Conservation (phyloP, 1,140 invertebrate species). For the Lucilia cuprina region DNA sequence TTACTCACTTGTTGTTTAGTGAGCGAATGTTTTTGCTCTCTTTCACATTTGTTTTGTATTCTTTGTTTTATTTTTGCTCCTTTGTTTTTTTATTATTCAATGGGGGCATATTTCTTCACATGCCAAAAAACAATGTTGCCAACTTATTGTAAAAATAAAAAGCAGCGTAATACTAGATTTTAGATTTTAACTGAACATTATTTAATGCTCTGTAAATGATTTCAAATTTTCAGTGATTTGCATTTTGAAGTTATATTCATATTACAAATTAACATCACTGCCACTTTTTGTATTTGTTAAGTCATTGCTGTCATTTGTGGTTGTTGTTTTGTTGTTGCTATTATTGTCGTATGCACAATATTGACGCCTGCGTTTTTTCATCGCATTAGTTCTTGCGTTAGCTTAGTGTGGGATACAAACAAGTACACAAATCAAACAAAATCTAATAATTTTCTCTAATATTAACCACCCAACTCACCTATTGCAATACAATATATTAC, state of each 20-base stretch:
- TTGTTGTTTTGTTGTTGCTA: neutral
- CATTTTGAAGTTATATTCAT: too few relatives aligned
- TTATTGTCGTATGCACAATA: neutral
- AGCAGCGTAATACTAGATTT: too few relatives aligned
- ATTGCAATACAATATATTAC: too few relatives aligned
- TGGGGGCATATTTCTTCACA: neutral
- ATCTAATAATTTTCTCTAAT: too few relatives aligned
- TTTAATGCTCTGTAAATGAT: too few relatives aligned
- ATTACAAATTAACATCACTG: neutral
- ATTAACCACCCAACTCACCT: too few relatives aligned
- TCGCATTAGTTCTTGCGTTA: neutral
- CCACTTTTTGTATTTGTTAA: neutral
- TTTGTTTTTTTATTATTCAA: neutral
- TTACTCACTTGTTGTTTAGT: neutral
- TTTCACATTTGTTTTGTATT: neutral
- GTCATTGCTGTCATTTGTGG: neutral
- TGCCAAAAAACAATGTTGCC: neutral
- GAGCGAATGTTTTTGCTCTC: neutral
- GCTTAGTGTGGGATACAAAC: neutral
- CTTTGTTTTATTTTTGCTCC: neutral
- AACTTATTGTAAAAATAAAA: neutral
- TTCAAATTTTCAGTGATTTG: too few relatives aligned
- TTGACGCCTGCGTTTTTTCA: neutral
- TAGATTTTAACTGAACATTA: too few relatives aligned
- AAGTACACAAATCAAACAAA: too few relatives aligned